Conservation (phyloP, 2,888 invertebrate species). For the Polyploca ridens region DNA sequence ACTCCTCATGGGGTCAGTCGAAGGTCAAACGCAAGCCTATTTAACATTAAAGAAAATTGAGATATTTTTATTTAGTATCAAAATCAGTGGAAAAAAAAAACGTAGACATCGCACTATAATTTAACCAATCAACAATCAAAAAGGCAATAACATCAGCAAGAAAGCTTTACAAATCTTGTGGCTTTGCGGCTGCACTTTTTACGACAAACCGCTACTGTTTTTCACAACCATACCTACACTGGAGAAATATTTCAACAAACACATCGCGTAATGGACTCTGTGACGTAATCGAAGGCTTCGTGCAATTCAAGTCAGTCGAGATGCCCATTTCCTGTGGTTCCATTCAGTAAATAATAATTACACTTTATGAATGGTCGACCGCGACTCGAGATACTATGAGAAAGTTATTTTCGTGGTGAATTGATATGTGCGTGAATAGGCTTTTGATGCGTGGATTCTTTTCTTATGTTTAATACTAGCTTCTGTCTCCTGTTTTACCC, state of each 20-base stretch:
- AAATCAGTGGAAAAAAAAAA: no score
- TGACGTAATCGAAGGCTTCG: slow-evolving; percentile 52
- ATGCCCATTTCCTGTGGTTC: slow-evolving; percentile 57
- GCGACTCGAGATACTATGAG: slow-evolving; percentile 43
- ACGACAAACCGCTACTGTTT: slow-evolving; percentile 6
- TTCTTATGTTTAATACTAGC: not conserved
- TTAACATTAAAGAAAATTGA: no score
- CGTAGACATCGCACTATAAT: not conserved
- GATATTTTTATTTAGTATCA: no score
- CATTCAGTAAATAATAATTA: slow-evolving; percentile 58
- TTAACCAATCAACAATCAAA: not conserved
- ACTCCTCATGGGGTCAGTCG: no score
- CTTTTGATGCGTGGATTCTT: slow-evolving; percentile 1
- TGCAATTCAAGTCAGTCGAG: slow-evolving; percentile 49
- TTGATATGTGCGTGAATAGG: slow-evolving; percentile 21
- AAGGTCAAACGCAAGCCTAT: no score
- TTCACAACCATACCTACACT: slow-evolving; percentile 1
- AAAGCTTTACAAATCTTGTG: slow-evolving; percentile 4
- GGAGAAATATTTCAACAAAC: slow-evolving; percentile 13
- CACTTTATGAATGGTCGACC: slow-evolving; percentile 48
- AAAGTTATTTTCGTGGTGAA: slow-evolving; percentile 44
- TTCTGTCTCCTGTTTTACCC: no score
- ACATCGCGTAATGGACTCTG: slow-evolving; percentile 9
- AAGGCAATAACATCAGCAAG: not conserved
- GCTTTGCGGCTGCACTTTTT: not conserved